Evolutionary conservation across 23 tunicate genomes (phyloP).

Genomic region (Botrylloides violaceus): DNA sequence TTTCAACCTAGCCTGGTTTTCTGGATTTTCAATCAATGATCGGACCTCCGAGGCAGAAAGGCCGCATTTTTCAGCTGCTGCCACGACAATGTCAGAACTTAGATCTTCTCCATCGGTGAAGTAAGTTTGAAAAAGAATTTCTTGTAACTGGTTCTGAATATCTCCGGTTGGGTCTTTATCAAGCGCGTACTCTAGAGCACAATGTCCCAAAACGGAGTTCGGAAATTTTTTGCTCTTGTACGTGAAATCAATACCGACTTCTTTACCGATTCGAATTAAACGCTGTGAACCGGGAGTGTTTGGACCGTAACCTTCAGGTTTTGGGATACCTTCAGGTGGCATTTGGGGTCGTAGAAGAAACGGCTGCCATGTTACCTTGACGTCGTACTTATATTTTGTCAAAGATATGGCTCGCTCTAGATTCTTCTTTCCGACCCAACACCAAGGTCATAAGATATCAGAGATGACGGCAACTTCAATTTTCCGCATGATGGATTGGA

Average conservation of each 20-base stretch:
- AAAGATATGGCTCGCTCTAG: conserved; percentile 61
- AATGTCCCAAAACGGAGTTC: conserved; percentile 61
- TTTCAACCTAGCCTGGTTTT: conserved; percentile 18
- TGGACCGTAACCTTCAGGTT: conserved; percentile 53
- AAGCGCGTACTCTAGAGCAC: conserved; percentile 74
- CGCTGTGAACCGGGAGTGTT: conserved; percentile 44
- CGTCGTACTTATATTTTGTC: conserved; percentile 38
- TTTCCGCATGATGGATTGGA: background rate
- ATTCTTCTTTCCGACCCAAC: conserved; percentile 90
- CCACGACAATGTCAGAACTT: conserved; percentile 31
- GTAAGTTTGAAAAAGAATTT: conserved; percentile 61
- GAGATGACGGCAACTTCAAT: conserved; percentile 58
- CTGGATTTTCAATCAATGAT: conserved; percentile 23
- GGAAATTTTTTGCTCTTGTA: conserved; percentile 59
- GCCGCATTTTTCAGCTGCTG: conserved; percentile 42
- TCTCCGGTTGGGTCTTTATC: conserved; percentile 57
- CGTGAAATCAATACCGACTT: conserved; percentile 76
- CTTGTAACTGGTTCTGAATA: conserved; percentile 63
- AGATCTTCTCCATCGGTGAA: conserved; percentile 83
- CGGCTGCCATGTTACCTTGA: conserved; percentile 87
- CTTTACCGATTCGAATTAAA: conserved; percentile 39
- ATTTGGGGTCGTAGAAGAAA: conserved; percentile 88
- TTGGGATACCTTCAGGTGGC: conserved; percentile 68
- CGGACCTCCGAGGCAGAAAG: conserved; percentile 30
- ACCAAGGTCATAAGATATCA: conserved; percentile 95